Base-by-base conservation (phyloP, 2,888 invertebrate genomes). In the Melieria crassipennis region DNA sequence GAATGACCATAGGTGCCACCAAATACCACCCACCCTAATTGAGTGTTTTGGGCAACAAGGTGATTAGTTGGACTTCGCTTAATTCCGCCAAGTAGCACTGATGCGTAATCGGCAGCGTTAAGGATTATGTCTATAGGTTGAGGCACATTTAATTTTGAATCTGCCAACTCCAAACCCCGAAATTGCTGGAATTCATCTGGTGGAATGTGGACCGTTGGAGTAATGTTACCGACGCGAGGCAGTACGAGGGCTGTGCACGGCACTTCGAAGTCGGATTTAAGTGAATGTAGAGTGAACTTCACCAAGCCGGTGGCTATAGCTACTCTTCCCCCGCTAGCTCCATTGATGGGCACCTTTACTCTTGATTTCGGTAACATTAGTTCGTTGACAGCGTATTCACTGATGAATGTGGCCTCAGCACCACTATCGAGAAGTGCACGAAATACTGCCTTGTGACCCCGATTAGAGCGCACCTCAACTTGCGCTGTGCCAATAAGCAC, bases 351-450 rank as follows among this genome's bases (percentile, higher is more conserved):
- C 5, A 66, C 58, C 7, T 66, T 55, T 30, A 58, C 58, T 10
- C 11, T 10, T 7, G 42, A 11, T n/a, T 46, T 11, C 3, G 5
- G 30, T 11, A 66, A 58, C 5, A 48, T 4, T 16, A 66, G 11
- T 43, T 47, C 48, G 4, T 55, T 57, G 5, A 13, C 47, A 47
- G 66, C 66, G 42, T n/a, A 68, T 52, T 68, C 68, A n/a, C 68
- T 68, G 7, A 62, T 52, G 50, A 70, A 65, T 6, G 57, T 43
- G 9, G 13, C 57, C 57, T 57, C 57, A 30, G 57, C 57, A 9
- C 57, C 57, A 57, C 57, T 57, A 16, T 57, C 16, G 30, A 57
- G 42, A 30, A 57, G 42, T n/a, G 57, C 16, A 30, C 57, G 13
- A 10, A 57, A 13, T 6, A 16, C 13, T 10, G 10, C 16, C 3